These are phyloP conservation scores for Scaptodrosophila lebanonensis DNA, from an alignment of 1,140 invertebrate species.

Conservation along the genomic window DNA sequence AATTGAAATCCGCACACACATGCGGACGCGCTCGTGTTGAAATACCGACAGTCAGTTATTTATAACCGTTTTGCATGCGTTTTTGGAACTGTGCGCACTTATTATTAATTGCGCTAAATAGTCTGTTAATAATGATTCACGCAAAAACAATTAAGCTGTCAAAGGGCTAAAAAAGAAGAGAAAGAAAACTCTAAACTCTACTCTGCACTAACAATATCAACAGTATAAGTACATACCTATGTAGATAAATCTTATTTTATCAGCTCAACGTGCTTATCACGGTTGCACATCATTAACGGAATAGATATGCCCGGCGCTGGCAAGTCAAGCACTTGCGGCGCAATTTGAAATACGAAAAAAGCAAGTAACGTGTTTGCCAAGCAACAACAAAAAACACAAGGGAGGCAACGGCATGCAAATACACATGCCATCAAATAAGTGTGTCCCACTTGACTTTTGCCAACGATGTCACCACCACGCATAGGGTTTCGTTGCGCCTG, in stretches of 20 bases:
- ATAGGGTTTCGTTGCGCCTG: conserved; percentile 8
- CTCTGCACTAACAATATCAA: too few relatives aligned
- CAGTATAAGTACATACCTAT: too few relatives aligned
- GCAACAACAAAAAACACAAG: conserved; percentile 10
- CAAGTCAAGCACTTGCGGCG: conserved; percentile 35
- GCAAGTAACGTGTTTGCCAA: conserved; percentile 8
- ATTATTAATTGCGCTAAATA: conserved; percentile 16
- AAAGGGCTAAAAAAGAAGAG: conserved; percentile 36
- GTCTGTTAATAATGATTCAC: conserved; percentile 9
- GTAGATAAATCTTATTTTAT: conserved; percentile 66
- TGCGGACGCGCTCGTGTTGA: not conserved
- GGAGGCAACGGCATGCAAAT: conserved; percentile 6
- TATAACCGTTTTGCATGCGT: conserved; percentile 25
- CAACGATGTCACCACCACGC: too few relatives aligned
- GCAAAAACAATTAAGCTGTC: not conserved
- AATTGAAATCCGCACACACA: conserved; percentile 16
- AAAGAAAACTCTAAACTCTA: too few relatives aligned
- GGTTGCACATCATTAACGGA: conserved; percentile 43
- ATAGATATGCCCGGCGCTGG: conserved; percentile 8
- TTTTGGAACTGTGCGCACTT: conserved; percentile 33
- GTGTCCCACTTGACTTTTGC: conserved; percentile 6
- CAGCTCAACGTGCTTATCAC: conserved; percentile 54
- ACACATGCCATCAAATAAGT: too few relatives aligned
- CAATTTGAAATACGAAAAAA: conserved; percentile 10
- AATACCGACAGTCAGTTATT: conserved; percentile 9